Percentiles rank a stretch among this genome's conserved stretches.
Evolutionary conservation across 2,888 invertebrate species (phyloP).

Genomic region (Noctua fimbriata): DNA sequence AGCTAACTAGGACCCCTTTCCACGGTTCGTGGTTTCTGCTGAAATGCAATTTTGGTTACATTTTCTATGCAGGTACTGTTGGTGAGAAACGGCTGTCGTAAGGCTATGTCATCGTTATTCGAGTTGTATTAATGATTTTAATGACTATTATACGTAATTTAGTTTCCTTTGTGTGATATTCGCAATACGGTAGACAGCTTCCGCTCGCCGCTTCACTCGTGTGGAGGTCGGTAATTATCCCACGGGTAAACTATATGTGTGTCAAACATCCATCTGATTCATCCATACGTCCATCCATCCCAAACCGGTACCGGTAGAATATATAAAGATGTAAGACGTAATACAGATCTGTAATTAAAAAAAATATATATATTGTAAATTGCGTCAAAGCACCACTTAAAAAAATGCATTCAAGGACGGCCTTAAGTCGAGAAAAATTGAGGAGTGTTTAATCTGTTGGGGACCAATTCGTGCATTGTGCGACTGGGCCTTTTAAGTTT

Average conservation of each 20-base stretch:
- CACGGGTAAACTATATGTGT: background rate
- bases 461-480: constrained; percentile 3
- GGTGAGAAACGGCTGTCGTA: background rate
- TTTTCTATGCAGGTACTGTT: background rate
- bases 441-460: constrained; percentile 10
- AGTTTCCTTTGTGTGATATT: background rate
- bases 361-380: too few species aligned
- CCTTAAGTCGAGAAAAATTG: constrained; percentile 8
- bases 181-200: background rate
- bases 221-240: background rate
- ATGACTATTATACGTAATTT: background rate
- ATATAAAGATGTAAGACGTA: background rate
- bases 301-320: background rate
- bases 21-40: background rate
- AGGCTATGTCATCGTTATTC: background rate
- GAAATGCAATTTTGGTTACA: background rate
- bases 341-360: background rate
- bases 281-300: background rate
- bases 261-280: background rate
- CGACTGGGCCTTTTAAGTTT: background rate
- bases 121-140: background rate
- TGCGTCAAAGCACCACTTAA: background rate
- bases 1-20: background rate
- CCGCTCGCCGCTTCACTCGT: background rate
- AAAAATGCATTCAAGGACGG: background rate